phyloP scores from a whole-genome alignment of 92 coral and sea anemone genomes.

The Palythoa grandis region DNA sequence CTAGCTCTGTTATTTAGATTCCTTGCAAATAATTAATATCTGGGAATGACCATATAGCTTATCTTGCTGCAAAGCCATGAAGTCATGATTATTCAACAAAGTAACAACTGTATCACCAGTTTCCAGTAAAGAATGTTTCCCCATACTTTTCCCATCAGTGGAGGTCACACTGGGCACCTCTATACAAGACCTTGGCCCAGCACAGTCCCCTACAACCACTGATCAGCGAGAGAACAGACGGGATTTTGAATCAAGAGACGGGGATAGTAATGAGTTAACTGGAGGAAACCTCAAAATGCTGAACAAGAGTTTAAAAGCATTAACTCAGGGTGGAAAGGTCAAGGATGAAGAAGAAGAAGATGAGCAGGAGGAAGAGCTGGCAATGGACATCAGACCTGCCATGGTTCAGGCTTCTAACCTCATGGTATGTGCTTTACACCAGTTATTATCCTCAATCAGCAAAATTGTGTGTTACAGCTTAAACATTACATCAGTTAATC shows the following conservation, averaged over 20 bases:
- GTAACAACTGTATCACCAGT: background rate
- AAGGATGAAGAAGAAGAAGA: slow-evolving; percentile 54
- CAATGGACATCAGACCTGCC: slow-evolving; percentile 70
- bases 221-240: slow-evolving; percentile 58
- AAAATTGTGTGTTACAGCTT: too few species aligned
- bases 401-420: slow-evolving; percentile 85
- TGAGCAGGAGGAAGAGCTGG: slow-evolving; percentile 73
- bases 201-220: slow-evolving; percentile 66
- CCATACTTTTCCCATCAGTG: slow-evolving; percentile 32
- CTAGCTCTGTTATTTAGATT: too few species aligned
- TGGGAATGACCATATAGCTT: too few species aligned
- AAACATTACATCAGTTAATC: too few species aligned
- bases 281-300: slow-evolving; percentile 91
- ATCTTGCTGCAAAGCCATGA: too few species aligned
- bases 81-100: too few species aligned
- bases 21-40: too few species aligned
- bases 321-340: slow-evolving; percentile 48
- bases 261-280: slow-evolving; percentile 80
- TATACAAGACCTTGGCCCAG: slow-evolving; percentile 73
- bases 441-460: background rate
- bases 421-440: slow-evolving; percentile 53
- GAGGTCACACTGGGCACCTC: slow-evolving; percentile 58
- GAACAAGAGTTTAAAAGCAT: slow-evolving; percentile 67
- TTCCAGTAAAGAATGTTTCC: background rate
- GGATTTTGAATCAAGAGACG: slow-evolving; percentile 65